Base-by-base conservation (phyloP, 2,888 invertebrate genomes). In the Andricus curvator region DNA sequence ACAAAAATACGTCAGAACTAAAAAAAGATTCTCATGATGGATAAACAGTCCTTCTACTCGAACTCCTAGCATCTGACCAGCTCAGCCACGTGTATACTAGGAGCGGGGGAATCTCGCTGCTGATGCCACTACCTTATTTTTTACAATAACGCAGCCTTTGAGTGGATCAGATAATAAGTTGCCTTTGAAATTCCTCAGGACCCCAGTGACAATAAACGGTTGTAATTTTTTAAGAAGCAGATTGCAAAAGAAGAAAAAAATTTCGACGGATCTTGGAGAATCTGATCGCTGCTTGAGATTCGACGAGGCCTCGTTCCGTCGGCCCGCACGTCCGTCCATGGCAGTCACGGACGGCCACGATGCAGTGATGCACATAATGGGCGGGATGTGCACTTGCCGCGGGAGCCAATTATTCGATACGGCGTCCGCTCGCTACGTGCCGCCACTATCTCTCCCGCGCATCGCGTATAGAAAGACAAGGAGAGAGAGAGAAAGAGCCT, bases 371-470 rank as follows among this genome's bases (percentile, higher is more conserved):
- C 92, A 90, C 91, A 90, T 92, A 92, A 92, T 92, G 91, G 91
- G 89, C 90, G 91, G 91, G 91, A 91, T 91, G 91, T 88, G 91
- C 92, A 92, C 91, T 92, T 92, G 92, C 92, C 92, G 91, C 92
- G 88, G 91, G 92, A 92, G 92, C 92, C 92, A 92, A 92, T 92
- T 92, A 92, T 92, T 92, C 92, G 92, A 92, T 92, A 90, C 90
- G 88, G 88, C 89, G 89, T 86, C 85, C 88, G 86, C 85, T 89
- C 89, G 88, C 86, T 88, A 90, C 87, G 89, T 88, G 89, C 88
- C 88, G 89, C 88, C 89, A 87, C 89, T 91, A 91, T 91, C 91
- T 91, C 86, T 84, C 84, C 84, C 86, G 86, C 90, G 89, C 89
- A 91, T 91, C 91, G 89, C 88, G 84, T 83, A 86, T 87, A 88